Percentiles rank a stretch among this genome's conserved stretches.
Conservation (phyloP, 2,797 vertebrate species). For the Botia almorhae region DNA sequence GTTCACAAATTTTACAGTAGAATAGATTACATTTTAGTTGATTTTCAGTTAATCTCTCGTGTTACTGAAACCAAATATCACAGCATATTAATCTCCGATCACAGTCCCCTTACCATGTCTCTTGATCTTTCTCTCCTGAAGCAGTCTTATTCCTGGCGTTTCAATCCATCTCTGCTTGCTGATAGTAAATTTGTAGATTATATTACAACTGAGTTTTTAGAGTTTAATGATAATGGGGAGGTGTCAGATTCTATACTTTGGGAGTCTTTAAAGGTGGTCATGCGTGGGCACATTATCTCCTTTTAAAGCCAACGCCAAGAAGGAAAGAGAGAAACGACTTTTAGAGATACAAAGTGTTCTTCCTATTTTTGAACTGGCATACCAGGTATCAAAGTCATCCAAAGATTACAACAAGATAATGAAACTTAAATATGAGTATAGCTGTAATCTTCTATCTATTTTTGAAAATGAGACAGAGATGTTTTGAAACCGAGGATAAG, state of each 20-base stretch:
- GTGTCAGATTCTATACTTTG: slow-evolving; percentile 5
- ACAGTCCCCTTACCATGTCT: neutral
- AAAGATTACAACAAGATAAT: neutral
- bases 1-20: neutral
- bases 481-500: neutral
- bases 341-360: slow-evolving; percentile 7
- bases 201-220: neutral
- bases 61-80: neutral
- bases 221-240: slow-evolving; percentile 11
- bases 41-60: neutral
- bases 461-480: neutral
- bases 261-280: neutral
- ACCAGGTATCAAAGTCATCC: slow-evolving; percentile 6
- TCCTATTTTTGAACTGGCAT: neutral
- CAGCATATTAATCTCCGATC: neutral
- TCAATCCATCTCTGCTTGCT: neutral
- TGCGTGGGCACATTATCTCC: slow-evolving; percentile 1
- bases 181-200: neutral
- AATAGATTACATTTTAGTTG: neutral
- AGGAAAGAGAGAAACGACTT: neutral
- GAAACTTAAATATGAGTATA: too few species aligned
- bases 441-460: neutral
- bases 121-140: neutral
- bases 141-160: neutral
- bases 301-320: neutral